These are phyloP conservation scores for Mylabris phalerata DNA, from an alignment of 1,140 invertebrate genomes.

Conservation along the genomic window DNA sequence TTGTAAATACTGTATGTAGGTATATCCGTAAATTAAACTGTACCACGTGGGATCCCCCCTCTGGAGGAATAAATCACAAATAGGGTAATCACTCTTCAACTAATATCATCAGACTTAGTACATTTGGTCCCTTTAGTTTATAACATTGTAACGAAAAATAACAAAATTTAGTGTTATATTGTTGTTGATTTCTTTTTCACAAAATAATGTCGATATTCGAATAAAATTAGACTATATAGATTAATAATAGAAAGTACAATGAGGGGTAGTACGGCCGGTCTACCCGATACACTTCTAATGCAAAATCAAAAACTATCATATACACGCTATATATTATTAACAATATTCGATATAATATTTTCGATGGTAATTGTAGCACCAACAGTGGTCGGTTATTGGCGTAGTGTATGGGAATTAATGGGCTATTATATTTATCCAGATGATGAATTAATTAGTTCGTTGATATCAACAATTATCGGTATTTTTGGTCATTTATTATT, in stretches of 20 bases:
- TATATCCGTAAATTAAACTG: constrained; percentile 7
- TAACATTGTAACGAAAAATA: no score
- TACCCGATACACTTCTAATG: constrained; percentile 45
- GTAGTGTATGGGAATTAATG: constrained; percentile 76
- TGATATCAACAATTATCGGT: constrained; percentile 61
- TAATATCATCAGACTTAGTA: no score
- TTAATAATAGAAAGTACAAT: constrained; percentile 33
- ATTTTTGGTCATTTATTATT: constrained; percentile 60
- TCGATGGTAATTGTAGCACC: constrained; percentile 67
- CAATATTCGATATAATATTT: constrained; percentile 62
- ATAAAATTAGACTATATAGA: neutral
- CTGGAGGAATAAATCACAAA: constrained; percentile 3
- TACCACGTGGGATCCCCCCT: constrained; percentile 12
- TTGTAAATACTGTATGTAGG: no score
- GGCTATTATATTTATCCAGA: constrained; percentile 61
- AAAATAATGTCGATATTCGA: no score
- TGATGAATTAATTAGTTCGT: constrained; percentile 50
- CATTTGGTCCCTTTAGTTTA: no score
- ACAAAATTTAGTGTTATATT: no score
- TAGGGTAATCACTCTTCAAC: constrained; percentile 9
- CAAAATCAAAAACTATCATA: constrained; percentile 40
- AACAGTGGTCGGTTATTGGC: constrained; percentile 76
- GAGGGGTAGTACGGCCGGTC: constrained; percentile 53
- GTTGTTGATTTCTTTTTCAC: no score
- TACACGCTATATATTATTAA: constrained; percentile 53